Base-by-base conservation (phyloP, 1,140 invertebrate species). In the Holotrichia oblita region DNA sequence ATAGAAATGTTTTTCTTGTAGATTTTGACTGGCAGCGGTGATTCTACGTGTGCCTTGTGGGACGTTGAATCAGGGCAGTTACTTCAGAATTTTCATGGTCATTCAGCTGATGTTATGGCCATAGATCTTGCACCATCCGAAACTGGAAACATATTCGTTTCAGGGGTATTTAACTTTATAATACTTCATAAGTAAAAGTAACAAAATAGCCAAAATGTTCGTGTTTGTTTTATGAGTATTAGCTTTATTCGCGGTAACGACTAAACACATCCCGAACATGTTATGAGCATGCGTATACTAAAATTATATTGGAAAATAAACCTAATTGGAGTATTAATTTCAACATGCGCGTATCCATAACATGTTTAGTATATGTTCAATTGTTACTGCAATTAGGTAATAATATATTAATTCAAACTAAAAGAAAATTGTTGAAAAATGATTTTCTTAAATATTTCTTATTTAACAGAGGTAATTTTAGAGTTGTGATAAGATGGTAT, bases 21-120 rank as follows among this genome's bases (percentile, higher is more conserved):
- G 93, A 97, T 99, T 80, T 89, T 99, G 77, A 99, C 98, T 61
- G 98, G 97, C 76, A 98, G 97, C 88, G 99, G 99, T 76, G 98
- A 99, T 89, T 98, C 97, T 76, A 99, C 98, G 0, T 99, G 98
- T 89, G 98, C 98, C 73, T 89, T 99, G 69, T 99, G 99, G 99
- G 98, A 99, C 89, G 98, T 99, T 0, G 99, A 99, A 88, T 98
- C 96, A 72, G 97, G 97, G 10, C 96, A 98, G 87, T 89, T 99
- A 84, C 91, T 99, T 80, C 98, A 99, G 89, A 99, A 95, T 89
- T 99, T 99, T 88, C 97, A 99, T 88, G 98, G 97, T 2, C 99
- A 99, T 89, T 92, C 93, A 9, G 97, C 97, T 42, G 98, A 99
- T 90, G 98, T 99, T 4, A 99, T 99, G 96, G 94, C 97, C 14